Evolutionary conservation across 2,113 vertebrate genomes (phyloP).

Genomic region (Castor canadensis): DNA sequence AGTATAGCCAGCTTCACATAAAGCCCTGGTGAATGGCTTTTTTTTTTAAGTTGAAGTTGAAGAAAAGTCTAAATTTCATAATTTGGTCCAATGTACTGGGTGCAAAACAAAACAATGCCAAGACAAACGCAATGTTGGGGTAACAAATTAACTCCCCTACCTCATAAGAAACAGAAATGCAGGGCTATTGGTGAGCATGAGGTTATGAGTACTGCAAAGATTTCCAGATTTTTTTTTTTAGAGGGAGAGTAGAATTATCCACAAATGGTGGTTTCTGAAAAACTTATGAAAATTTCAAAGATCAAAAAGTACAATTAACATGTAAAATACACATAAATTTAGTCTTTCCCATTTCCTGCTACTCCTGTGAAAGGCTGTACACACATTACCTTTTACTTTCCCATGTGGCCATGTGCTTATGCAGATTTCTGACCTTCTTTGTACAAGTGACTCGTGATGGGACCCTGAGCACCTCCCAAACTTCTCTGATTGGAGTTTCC

Average conservation of each 20-base stretch:
- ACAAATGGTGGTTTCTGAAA: not conserved
- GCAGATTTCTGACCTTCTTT: not conserved
- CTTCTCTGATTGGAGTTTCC: not conserved
- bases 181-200: not conserved
- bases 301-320: not conserved
- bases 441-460: not conserved
- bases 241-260: not conserved
- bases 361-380: not conserved
- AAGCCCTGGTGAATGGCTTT: not conserved
- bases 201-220: not conserved
- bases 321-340: not conserved
- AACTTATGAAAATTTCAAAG: not conserved
- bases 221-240: not conserved
- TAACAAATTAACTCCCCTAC: not conserved
- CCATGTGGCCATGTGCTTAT: too few relatives aligned
- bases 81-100: not conserved
- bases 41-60: not conserved
- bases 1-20: not conserved
- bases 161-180: not conserved
- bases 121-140: not conserved
- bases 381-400: not conserved
- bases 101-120: not conserved
- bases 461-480: not conserved
- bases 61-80: not conserved
- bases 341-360: not conserved